Conservation (phyloP, 2,113 vertebrate species). For the Oxyruncus cristatus region DNA sequence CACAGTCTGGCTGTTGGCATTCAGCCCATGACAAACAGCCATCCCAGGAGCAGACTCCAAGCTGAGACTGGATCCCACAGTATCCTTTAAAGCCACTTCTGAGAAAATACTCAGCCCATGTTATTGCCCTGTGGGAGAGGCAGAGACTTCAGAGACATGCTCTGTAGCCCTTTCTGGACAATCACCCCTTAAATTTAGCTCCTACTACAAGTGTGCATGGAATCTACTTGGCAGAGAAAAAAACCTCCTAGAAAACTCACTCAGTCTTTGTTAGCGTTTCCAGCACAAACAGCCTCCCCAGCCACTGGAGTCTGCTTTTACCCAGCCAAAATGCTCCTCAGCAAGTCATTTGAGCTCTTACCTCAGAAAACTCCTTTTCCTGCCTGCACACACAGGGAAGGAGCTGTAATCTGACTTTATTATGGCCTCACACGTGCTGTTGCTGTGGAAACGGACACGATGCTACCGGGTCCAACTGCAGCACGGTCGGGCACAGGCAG, state of each 20-base stretch:
- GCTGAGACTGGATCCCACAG: background rate
- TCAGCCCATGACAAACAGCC: background rate
- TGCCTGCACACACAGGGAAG: background rate
- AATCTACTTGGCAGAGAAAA: background rate
- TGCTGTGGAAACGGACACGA: background rate
- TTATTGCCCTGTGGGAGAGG: background rate
- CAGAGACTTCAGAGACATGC: background rate
- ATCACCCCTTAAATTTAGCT: background rate
- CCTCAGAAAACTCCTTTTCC: constrained; percentile 38
- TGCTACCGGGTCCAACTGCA: background rate
- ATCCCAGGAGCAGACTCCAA: background rate
- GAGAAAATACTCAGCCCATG: background rate
- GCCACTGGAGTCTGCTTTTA: background rate
- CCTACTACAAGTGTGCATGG: background rate
- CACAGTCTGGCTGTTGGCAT: background rate
- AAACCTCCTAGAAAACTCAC: background rate
- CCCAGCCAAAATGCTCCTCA: background rate
- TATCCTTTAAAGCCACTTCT: background rate
- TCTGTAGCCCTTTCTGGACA: background rate
- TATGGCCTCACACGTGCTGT: background rate
- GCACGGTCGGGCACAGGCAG: background rate
- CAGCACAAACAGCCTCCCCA: background rate
- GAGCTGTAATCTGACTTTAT: constrained; percentile 13
- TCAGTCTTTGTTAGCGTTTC: background rate
- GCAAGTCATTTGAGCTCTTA: background rate